These are phyloP conservation scores for Hipparchia semele DNA, from an alignment of 2,888 invertebrate genomes.

Conservation along the genomic window DNA sequence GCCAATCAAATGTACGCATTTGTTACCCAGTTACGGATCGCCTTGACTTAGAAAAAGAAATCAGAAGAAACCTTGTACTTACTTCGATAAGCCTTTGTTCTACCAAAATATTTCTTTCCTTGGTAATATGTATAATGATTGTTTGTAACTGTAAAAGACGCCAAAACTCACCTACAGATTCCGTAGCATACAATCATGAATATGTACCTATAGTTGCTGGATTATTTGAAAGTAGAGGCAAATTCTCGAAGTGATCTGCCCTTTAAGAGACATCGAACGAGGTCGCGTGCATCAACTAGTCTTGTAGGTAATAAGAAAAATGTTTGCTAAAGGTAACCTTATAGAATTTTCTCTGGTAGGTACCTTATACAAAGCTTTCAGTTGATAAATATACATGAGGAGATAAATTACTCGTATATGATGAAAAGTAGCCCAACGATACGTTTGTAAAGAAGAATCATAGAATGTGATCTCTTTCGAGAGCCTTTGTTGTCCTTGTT, in stretches of 20 bases:
- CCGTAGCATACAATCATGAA: background rate
- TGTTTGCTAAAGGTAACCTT: background rate
- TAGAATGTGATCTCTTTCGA: constrained; percentile 48
- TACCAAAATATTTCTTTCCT: background rate
- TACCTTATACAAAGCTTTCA: background rate
- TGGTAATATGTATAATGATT: background rate
- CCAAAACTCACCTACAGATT: background rate
- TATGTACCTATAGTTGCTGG: background rate
- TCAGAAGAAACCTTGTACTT: background rate
- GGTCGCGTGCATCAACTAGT: too few relatives aligned
- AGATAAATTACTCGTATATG: constrained; percentile 55
- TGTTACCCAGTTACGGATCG: background rate
- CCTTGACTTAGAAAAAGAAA: background rate
- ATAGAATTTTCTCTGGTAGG: background rate
- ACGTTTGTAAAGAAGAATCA: constrained; percentile 62
- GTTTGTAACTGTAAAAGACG: background rate
- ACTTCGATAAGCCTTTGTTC: too few relatives aligned
- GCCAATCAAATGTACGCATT: background rate
- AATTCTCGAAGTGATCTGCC: background rate
- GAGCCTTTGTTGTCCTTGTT: constrained; percentile 59
- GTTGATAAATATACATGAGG: constrained; percentile 47
- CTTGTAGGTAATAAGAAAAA: too few relatives aligned
- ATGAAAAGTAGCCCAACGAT: constrained; percentile 67
- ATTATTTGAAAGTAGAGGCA: background rate
- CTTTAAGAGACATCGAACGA: too few relatives aligned